A percentile compares a stretch with the other conserved stretches of the same genome.
These are phyloP conservation scores for Caradrina kadenii DNA, from an alignment of 2,888 invertebrate species.

Conservation along the genomic window DNA sequence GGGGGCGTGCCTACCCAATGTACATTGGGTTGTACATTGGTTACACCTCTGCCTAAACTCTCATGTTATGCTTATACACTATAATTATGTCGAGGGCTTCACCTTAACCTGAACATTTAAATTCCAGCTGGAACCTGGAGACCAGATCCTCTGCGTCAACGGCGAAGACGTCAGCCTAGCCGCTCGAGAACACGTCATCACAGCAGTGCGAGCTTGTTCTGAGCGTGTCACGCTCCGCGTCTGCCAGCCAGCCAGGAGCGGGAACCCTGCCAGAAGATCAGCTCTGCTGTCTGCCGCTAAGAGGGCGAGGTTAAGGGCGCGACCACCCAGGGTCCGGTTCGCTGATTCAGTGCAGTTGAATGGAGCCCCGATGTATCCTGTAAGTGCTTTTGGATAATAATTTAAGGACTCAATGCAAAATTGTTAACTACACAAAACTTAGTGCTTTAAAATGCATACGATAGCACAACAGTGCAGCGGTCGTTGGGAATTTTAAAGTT, in stretches of 20 bases:
- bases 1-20: no score
- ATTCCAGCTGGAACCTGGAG: conserved; percentile 95
- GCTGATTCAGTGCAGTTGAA: conserved; percentile 97
- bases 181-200: conserved; percentile 96
- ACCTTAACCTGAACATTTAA: neutral
- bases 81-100: no score
- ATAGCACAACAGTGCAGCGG: no score
- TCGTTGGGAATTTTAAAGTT: no score
- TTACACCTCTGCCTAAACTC: no score
- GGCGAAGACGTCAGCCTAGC: conserved; percentile 97
- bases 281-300: conserved; percentile 97
- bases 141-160: conserved; percentile 97
- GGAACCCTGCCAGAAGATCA: conserved; percentile 92
- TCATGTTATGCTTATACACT: no score
- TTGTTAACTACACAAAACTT: no score
- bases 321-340: conserved; percentile 96
- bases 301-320: conserved; percentile 94
- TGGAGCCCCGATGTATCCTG: conserved; percentile 95
- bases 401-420: no score
- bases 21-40: no score
- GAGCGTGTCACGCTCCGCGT: conserved; percentile 94
- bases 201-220: conserved; percentile 95
- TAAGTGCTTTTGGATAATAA: conserved; percentile 78
- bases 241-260: conserved; percentile 94
- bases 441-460: no score